These are phyloP conservation scores for Knipowitschia caucasica DNA, from an alignment of 2,797 vertebrate species.

Conservation along the genomic window DNA sequence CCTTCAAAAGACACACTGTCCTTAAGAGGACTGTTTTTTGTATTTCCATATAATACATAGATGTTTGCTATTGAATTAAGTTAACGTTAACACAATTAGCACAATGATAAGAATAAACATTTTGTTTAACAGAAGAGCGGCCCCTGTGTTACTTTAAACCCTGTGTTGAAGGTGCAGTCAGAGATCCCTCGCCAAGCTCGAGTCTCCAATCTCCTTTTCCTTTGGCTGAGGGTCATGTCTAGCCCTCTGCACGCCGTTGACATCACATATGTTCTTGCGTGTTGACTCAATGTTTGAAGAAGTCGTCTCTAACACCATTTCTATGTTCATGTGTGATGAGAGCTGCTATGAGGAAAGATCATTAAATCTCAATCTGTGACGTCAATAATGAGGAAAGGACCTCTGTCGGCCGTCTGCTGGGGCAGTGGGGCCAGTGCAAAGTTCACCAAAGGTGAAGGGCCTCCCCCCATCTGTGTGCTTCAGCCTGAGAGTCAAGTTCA, in stretches of 20 bases:
- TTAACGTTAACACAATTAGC: too few species aligned
- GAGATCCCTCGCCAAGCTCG: conserved; percentile 53
- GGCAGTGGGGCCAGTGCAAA: conserved; percentile 43
- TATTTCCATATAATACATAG: conserved; percentile 6
- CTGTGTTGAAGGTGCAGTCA: conserved; percentile 61
- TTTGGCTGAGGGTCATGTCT: conserved; percentile 41
- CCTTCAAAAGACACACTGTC: conserved; percentile 45
- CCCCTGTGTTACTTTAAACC: too few species aligned
- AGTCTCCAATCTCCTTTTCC: conserved; percentile 58
- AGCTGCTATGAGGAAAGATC: conserved; percentile 61
- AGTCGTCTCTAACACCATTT: conserved; percentile 71
- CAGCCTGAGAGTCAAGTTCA: conserved; percentile 78
- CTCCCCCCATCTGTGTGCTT: conserved; percentile 71
- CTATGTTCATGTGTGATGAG: conserved; percentile 70
- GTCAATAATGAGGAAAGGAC: conserved; percentile 47
- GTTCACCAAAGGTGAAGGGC: conserved; percentile 73
- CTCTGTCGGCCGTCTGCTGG: conserved; percentile 29
- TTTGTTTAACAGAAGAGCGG: too few species aligned
- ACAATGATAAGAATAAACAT: too few species aligned
- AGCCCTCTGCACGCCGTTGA: conserved; percentile 59
- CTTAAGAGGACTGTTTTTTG: conserved; percentile 31
- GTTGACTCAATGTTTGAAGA: conserved; percentile 74
- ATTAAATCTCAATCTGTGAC: conserved; percentile 63
- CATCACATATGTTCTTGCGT: conserved; percentile 49
- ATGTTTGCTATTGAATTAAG: too few species aligned